Percentiles rank a stretch among this genome's conserved stretches.
Evolutionary conservation across 2,888 invertebrate species (phyloP).

Genomic region (Carpatolechia fugitivella): DNA sequence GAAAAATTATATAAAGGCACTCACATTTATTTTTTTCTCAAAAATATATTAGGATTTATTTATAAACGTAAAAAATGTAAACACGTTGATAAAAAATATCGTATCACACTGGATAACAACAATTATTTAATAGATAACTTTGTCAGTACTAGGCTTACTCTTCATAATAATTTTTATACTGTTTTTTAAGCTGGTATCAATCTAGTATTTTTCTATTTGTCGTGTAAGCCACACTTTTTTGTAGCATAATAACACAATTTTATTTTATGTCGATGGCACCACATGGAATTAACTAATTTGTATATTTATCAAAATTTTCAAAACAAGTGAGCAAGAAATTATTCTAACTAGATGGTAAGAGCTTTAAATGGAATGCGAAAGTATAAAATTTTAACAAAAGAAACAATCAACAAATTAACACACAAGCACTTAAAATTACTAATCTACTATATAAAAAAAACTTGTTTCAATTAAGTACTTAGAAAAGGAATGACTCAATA

Average conservation of each 20-base stretch:
- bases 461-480: constrained; percentile 32
- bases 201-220: background rate
- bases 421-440: constrained; percentile 47
- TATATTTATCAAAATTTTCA: background rate
- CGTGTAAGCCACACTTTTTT: background rate
- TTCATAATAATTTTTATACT: background rate
- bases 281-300: background rate
- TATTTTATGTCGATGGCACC: constrained; percentile 1
- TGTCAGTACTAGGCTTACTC: constrained; percentile 28
- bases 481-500: constrained; percentile 66
- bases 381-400: constrained; percentile 59
- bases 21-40: constrained; percentile 60
- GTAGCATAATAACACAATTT: background rate
- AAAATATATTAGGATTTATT: constrained; percentile 72
- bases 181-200: too few relatives aligned
- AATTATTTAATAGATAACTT: constrained; percentile 33
- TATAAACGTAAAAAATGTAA: constrained; percentile 61
- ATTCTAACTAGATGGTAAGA: constrained; percentile 33
- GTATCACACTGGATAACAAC: constrained; percentile 64
- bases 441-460: constrained; percentile 41
- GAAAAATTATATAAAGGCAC: constrained; percentile 51
- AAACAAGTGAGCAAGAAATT: background rate
- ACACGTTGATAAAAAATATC: constrained; percentile 51
- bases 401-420: constrained; percentile 64
- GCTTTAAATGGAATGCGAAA: constrained; percentile 52